Base-by-base conservation (phyloP, 2,888 invertebrate species). In the Brachyptera putata region DNA sequence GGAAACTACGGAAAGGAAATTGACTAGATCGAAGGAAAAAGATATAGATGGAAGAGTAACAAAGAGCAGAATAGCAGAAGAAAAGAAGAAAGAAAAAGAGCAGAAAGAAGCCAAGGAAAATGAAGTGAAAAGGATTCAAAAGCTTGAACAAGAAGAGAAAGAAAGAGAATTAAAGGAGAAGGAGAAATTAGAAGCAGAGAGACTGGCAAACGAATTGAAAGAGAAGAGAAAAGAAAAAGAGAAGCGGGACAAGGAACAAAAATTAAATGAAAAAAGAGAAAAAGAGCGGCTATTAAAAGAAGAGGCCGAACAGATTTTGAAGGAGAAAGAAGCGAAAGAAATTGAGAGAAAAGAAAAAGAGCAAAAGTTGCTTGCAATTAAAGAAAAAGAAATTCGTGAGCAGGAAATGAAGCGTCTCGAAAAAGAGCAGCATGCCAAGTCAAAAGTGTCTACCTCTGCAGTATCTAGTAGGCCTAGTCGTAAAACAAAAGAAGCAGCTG, bases 401-500 rank as follows among this genome's bases (percentile, higher is more conserved):
- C 4, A 41, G n/a, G 18, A 21, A 41, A 21, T 21, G 41, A n/a
- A n/a, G n/a, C n/a, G n/a, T n/a, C n/a, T n/a, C n/a, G n/a, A n/a
- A n/a, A n/a, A n/a, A n/a, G n/a, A n/a, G n/a, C n/a, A n/a, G n/a
- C n/a, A n/a, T n/a, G n/a, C n/a, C n/a, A n/a, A n/a, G n/a, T n/a
- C n/a, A n/a, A 69, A 64, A 63, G 58, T 61, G 67, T 66, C 62
- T 37, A 66, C 56, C 60, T 63, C 30, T 49, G 64, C 60, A 53
- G 63, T 36, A n/a, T 65, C 70, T 3, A 70, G 71, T 61, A 71
- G 86, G 39, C 86, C 85, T 0, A 79, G 82, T 9, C 77, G 88
- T 34, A 87, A 86, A 72, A 87, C 87, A 0, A 89, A 88, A 72
- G 86, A 87, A 73, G 86, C 86, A 22, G 87, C 87, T 1, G 81